These are phyloP conservation scores for Telmatherina bonti DNA, from an alignment of 2,797 vertebrate genomes.

Conservation along the genomic window DNA sequence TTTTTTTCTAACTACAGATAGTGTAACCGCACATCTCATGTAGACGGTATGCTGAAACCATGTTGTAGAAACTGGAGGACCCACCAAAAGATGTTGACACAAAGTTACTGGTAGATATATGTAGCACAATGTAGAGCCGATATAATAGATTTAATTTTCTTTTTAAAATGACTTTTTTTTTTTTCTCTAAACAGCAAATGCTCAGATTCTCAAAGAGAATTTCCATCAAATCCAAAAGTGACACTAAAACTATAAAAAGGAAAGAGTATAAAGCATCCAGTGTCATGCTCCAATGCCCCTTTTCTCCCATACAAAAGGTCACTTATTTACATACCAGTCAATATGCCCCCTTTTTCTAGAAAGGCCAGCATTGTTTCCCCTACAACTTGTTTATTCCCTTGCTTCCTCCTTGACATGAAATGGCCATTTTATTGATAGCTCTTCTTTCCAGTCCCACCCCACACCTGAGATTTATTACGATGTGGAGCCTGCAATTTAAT, in stretches of 20 bases:
- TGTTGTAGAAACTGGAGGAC: no score
- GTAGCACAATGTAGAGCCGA: no score
- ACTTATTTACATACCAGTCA: slow-evolving; percentile 84
- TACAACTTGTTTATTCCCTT: slow-evolving; percentile 74
- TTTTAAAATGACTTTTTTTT: no score
- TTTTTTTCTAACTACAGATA: no score
- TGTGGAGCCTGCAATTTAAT: slow-evolving; percentile 72
- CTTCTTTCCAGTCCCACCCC: slow-evolving; percentile 51
- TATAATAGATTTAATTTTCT: no score
- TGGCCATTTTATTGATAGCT: slow-evolving; percentile 75
- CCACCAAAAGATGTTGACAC: no score
- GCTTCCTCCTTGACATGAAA: slow-evolving; percentile 63
- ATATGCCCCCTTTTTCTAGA: slow-evolving; percentile 68
- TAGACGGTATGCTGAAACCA: no score
- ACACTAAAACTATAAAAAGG: slow-evolving; percentile 24
- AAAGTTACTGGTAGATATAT: no score
- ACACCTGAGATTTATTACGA: slow-evolving; percentile 74
- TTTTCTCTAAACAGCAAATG: background rate
- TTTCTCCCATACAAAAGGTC: slow-evolving; percentile 74
- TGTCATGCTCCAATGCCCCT: slow-evolving; percentile 36
- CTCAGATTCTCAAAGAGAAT: slow-evolving; percentile 1
- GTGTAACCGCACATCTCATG: no score
- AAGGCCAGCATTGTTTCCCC: slow-evolving; percentile 72
- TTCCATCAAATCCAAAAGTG: slow-evolving; percentile 46
- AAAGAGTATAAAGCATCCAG: slow-evolving; percentile 12